Base-by-base conservation (phyloP, 2,888 invertebrate species). In the Drosophila colorata region DNA sequence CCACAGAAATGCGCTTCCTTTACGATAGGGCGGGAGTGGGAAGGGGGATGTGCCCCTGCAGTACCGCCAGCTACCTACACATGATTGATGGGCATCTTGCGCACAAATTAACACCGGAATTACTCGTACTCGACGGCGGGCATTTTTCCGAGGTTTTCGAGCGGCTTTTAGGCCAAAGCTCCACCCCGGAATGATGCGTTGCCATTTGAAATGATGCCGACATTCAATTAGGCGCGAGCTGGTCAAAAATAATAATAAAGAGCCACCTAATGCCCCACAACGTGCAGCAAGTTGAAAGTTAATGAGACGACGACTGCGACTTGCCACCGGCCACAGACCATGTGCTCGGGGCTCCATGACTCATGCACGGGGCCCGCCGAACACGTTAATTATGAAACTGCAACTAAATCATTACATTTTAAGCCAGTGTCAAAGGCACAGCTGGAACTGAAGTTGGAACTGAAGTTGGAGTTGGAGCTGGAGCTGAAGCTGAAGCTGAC, bases 381-480 rank as follows among this genome's bases (percentile, higher is more conserved):
- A 74, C 84, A 74, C 65, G 80, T 85, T 90, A 88, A 90, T 90
- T 90, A 90, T 89, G 88, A 80, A 89, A 78, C 84, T 78, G 81
- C 83, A 90, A 83, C 83, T 90, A 90, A 90, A 90, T 90, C 90
- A 90, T 89, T 90, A 87, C 90, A 90, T 89, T 90, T 85, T 82
- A 83, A 89, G 90, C 68, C 81, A 83, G 80, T 90, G 90, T 90
- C 90, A 89, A 89, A 89, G 69, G 72, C 90, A 59, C 90, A 86
- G 90, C 90, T 77, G 82, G 90, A 77, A 81, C 41, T 63, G 52
- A 18, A 38, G 43, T 28, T 47, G 16, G 0, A 37, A 25, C 23
- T 49, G 5, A 11, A 37, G 7, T 7, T 58, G 53, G 9, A 46
- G n/a, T n/a, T 44, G 14, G 13, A 43, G 9, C 8, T 51, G 56